phyloP scores from a whole-genome alignment of 2,113 vertebrate species.

The Corythoichthys intestinalis region DNA sequence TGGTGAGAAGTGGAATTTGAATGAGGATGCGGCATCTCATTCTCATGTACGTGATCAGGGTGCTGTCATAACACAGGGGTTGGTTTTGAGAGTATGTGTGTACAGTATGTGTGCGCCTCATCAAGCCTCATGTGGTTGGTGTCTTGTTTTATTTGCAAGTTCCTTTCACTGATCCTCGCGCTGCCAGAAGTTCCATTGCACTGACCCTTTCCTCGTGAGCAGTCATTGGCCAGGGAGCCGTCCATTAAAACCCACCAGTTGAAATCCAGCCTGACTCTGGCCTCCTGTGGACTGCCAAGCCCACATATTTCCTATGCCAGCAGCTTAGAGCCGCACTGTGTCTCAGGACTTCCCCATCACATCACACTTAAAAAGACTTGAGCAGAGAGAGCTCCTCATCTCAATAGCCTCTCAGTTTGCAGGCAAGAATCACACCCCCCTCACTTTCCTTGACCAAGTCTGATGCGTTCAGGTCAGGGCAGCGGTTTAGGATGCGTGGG shows the following conservation, averaged over 20 bases:
- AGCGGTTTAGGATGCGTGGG: constrained; percentile 18
- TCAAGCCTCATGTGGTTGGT: constrained; percentile 47
- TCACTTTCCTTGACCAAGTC: constrained; percentile 31
- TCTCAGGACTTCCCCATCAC: constrained; percentile 77
- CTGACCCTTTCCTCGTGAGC: constrained; percentile 72
- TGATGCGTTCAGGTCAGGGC: constrained; percentile 33
- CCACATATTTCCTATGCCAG: constrained; percentile 74
- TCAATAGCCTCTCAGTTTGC: constrained; percentile 54
- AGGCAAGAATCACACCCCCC: constrained; percentile 49
- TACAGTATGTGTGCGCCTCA: constrained; percentile 33
- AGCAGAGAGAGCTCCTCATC: constrained; percentile 58
- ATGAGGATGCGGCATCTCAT: constrained; percentile 55
- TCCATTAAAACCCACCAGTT: constrained; percentile 60
- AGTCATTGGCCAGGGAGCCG: constrained; percentile 67
- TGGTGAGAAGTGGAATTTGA: constrained; percentile 40
- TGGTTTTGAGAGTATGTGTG: constrained; percentile 27
- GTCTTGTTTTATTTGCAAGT: constrained; percentile 46
- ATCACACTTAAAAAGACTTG: constrained; percentile 66
- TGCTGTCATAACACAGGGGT: constrained; percentile 43
- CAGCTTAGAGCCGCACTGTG: constrained; percentile 76
- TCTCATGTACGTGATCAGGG: constrained; percentile 66
- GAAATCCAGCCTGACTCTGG: constrained; percentile 78
- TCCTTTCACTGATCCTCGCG: constrained; percentile 54
- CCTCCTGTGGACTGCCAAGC: constrained; percentile 73
- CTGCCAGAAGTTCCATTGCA: constrained; percentile 74